Base-by-base conservation (phyloP, 2,888 invertebrate genomes). In the Dicyrtoma fusca region DNA sequence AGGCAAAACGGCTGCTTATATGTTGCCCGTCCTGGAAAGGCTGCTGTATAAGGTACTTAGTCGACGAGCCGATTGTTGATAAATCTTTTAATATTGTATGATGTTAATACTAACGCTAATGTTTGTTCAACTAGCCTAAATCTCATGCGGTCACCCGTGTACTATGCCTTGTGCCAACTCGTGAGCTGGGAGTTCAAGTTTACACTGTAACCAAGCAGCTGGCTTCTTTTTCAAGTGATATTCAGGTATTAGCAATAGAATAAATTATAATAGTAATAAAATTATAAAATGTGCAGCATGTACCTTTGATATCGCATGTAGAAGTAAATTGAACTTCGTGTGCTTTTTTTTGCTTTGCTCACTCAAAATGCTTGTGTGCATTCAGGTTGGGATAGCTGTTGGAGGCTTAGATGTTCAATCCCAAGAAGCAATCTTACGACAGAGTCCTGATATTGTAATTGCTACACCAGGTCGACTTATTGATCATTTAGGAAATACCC, bases 1-100 rank as follows among this genome's bases (percentile, higher is more conserved):
- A 8, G 97, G 98, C 69, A 99, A 99, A 87, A 99, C 99, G 0
- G 97, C 96, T 0, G 98, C 99, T 0, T 99, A 97, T 84, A 97
- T 99, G 94, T 85, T 99, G 80, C 99, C 99, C 0, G 95, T 97
- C 1, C 83, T 99, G 68, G 99, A 99, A 85, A 88, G 98, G 76
- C 87, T 99, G 74, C 84, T 98, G 13, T 97, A 93, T 84, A 90
- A 92, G 79, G 92, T 96, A 86, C 88, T 19, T 55, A 42, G 25
- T 26, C 26, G 17, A n/a, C 8, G 8, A 14, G 5, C 13, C 4
- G 13, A 55, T 5, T 55, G 49, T 17, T 6, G 11, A 5, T 49
- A 14, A 49, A 49, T 6, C 5, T 49, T 49, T 4, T 17, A 49
- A 49, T 49, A 49, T 17, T 6, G 11, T 49, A 17, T 6, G n/a